Percentiles rank a stretch among this genome's conserved stretches.
Conservation (phyloP, 2,888 invertebrate species). For the Tachina grossa region DNA sequence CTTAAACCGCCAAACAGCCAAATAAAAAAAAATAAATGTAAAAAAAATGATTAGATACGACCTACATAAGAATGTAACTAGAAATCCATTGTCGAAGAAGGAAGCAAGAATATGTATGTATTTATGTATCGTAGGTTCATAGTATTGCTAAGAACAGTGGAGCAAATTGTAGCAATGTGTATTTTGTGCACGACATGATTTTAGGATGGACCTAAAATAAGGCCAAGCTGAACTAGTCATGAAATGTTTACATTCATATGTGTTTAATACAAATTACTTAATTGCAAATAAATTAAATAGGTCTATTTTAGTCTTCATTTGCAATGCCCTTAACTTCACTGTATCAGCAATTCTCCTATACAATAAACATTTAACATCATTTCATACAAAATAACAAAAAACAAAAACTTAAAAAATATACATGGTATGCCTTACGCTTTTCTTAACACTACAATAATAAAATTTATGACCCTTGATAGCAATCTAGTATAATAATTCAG, state of each 20-base stretch:
- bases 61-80: constrained; percentile 29
- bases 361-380: background rate
- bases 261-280: no score
- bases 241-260: no score
- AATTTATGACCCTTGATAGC: constrained; percentile 65
- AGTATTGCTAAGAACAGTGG: background rate
- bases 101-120: background rate
- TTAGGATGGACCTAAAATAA: no score
- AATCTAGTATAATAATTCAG: constrained; percentile 57
- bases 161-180: background rate
- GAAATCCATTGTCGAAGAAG: background rate
- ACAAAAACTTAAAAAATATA: constrained; percentile 13
- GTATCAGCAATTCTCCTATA: background rate
- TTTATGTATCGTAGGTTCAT: background rate
- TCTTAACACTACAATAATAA: constrained; percentile 49
- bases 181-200: no score
- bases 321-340: background rate
- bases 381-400: constrained; percentile 13
- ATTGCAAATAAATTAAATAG: no score
- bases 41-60: constrained; percentile 20
- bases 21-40: background rate
- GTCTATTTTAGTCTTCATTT: background rate
- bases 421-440: constrained; percentile 48
- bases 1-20: constrained; percentile 49
- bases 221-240: no score